These are phyloP conservation scores for Anthopleura xanthogrammica DNA, from an alignment of 92 coral and sea anemone species.

Conservation along the genomic window DNA sequence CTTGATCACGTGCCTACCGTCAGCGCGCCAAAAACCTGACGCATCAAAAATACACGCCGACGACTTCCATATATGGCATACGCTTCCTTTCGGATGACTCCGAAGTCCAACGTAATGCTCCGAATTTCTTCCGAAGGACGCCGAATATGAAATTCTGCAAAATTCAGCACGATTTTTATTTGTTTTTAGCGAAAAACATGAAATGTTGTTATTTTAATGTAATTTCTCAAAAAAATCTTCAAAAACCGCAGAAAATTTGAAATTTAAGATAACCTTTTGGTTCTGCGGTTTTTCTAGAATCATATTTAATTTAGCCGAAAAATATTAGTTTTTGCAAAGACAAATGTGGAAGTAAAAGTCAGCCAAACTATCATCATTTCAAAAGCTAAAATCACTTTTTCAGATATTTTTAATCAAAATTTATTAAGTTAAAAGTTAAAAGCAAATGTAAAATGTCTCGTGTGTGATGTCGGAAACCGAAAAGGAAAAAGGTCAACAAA, in stretches of 20 bases:
- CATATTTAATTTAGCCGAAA: not conserved
- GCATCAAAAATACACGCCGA: conserved; percentile 26
- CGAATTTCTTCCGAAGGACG: not conserved
- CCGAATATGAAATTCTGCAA: not conserved
- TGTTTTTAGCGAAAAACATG: not conserved
- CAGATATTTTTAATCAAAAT: not conserved
- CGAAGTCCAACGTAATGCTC: not conserved
- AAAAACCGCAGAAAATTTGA: not conserved
- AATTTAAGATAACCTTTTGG: not conserved
- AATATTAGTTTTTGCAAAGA: not conserved
- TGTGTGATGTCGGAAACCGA: not conserved
- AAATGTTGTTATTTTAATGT: not conserved
- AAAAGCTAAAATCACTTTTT: not conserved
- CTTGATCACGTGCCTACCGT: conserved; percentile 67
- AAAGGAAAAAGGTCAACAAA: conserved; percentile 1
- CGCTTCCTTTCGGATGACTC: not conserved
- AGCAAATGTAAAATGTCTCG: not conserved
- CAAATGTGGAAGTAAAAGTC: not conserved
- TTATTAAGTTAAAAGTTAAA: too few species aligned
- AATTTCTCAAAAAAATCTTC: not conserved
- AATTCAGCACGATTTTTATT: not conserved
- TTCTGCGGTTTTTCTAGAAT: not conserved
- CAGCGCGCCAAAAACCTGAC: conserved; percentile 89
- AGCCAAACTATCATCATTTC: too few species aligned
- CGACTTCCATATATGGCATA: conserved; percentile 33